Evolutionary conservation across 64 coral and sea anemone genomes (phyloP).

Genomic region (Porites australiensis): DNA sequence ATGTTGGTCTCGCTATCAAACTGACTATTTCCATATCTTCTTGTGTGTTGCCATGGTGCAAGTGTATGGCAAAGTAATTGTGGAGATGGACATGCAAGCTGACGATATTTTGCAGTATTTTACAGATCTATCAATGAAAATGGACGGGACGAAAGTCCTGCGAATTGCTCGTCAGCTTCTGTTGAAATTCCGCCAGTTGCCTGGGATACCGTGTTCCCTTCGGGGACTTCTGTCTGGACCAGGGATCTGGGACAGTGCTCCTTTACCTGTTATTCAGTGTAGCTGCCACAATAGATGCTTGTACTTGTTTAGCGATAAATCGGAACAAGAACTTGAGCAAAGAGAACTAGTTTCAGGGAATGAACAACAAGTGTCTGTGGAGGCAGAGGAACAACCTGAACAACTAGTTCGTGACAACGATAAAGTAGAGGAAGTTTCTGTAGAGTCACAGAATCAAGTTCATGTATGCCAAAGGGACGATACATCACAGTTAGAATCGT

Average conservation of each 20-base stretch:
- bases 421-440: not conserved
- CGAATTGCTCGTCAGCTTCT: constrained; percentile 82
- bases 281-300: constrained; percentile 65
- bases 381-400: not conserved
- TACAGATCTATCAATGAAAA: constrained; percentile 96
- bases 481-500: not conserved
- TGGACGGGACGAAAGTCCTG: constrained; percentile 91
- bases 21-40: constrained; percentile 98
- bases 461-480: not conserved
- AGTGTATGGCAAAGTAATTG: constrained; percentile 79
- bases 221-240: constrained; percentile 93
- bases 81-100: constrained; percentile 73
- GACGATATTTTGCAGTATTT: constrained; percentile 97
- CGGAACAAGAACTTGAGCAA: not conserved
- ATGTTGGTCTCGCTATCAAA: constrained; percentile 97
- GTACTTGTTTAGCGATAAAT: not conserved
- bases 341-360: not conserved
- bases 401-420: not conserved
- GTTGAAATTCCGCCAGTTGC: constrained; percentile 88
- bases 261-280: constrained; percentile 90
- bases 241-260: constrained; percentile 97
- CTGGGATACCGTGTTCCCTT: constrained; percentile 89
- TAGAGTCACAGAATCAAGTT: not conserved
- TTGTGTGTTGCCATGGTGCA: constrained; percentile 93
- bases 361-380: not conserved